Percentiles rank a stretch among this genome's conserved stretches.
Conservation (phyloP, 2,113 vertebrate species). For the Ctenodactylus gundi region DNA sequence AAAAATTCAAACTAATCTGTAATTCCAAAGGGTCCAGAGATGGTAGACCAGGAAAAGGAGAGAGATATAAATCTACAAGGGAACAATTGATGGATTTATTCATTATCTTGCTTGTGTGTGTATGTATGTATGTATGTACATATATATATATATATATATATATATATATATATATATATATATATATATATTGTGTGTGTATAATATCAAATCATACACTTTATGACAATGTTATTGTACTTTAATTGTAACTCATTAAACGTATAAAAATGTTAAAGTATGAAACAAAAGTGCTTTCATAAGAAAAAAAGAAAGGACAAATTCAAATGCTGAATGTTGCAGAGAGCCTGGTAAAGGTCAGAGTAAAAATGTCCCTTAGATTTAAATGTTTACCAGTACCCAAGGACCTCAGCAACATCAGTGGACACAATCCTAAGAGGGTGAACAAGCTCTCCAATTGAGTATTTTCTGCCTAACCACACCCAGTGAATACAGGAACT, state of each 20-base stretch:
- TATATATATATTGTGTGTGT: no score
- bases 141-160: no score
- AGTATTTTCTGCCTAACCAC: not conserved
- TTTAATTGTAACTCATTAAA: not conserved
- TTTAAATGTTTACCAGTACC: not conserved
- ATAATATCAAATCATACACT: not conserved
- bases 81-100: not conserved
- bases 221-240: not conserved
- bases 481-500: not conserved
- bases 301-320: not conserved
- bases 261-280: not conserved
- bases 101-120: not conserved
- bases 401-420: not conserved
- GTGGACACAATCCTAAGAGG: not conserved
- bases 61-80: not conserved
- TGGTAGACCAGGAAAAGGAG: not conserved
- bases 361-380: not conserved
- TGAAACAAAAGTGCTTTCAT: not conserved
- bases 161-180: no score
- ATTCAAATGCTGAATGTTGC: not conserved
- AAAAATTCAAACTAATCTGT: not conserved
- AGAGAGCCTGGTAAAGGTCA: not conserved
- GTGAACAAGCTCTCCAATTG: not conserved
- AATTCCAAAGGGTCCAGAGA: not conserved
- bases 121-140: no score